Percentiles rank a stretch among this genome's conserved stretches.
phyloP scores from a whole-genome alignment of 2,888 invertebrate species.

The Eremobia ochroleuca region DNA sequence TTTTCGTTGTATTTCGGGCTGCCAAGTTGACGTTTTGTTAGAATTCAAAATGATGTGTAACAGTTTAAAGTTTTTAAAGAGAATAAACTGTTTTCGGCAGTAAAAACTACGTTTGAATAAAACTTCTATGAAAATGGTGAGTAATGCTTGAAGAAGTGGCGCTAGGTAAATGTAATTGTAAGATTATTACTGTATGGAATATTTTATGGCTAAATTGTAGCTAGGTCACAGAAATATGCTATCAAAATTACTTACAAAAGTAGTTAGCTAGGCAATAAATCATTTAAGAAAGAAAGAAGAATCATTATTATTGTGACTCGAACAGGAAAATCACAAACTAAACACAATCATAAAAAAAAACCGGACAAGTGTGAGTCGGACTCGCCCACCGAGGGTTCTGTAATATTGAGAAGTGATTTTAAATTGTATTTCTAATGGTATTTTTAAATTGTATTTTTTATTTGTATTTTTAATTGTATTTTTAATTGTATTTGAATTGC shows the following conservation, averaged over 20 bases:
- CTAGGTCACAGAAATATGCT: background rate
- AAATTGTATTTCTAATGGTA: too few species aligned
- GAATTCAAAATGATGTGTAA: background rate
- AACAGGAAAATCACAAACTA: too few species aligned
- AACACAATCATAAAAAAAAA: too few species aligned
- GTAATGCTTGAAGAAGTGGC: background rate
- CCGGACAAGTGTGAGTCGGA: too few species aligned
- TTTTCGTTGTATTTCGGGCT: conserved; percentile 10
- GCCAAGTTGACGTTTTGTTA: conserved; percentile 11
- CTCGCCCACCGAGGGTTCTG: too few species aligned
- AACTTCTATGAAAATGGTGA: background rate
- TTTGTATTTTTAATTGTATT: too few species aligned
- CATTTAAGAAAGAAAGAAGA: too few species aligned
- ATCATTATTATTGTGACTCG: too few species aligned
- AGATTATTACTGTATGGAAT: background rate
- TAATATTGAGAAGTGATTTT: too few species aligned
- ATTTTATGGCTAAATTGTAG: background rate
- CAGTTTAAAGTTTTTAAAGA: background rate
- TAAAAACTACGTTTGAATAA: background rate
- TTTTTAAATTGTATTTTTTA: too few species aligned
- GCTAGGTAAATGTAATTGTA: too few species aligned
- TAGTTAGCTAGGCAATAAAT: background rate
- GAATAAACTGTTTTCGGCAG: background rate
- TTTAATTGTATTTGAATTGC: too few species aligned
- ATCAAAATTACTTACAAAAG: background rate